These are phyloP conservation scores for Neoaliturus tenellus DNA, from an alignment of 2,888 invertebrate genomes.

Conservation along the genomic window DNA sequence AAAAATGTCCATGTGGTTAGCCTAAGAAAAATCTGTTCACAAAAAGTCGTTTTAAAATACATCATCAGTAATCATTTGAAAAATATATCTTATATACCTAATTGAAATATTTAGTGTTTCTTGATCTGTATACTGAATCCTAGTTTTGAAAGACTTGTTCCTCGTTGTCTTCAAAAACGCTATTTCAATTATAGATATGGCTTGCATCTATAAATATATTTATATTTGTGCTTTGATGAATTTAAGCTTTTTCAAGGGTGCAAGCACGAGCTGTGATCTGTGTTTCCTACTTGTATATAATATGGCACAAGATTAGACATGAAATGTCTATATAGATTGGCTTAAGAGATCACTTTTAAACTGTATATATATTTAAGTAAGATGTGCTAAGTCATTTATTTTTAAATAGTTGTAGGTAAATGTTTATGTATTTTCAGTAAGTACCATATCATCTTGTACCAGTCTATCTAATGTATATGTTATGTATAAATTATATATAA, in stretches of 20 bases:
- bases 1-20: too few relatives aligned
- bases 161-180: too few relatives aligned
- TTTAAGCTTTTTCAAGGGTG: not conserved
- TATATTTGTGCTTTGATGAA: not conserved
- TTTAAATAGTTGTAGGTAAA: not conserved
- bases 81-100: too few relatives aligned
- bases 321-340: not conserved
- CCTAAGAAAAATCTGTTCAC: too few relatives aligned
- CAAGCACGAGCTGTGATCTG: not conserved
- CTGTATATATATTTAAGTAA: not conserved
- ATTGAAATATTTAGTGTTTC: too few relatives aligned
- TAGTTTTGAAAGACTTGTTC: too few relatives aligned
- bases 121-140: too few relatives aligned
- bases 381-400: not conserved
- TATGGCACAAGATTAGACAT: not conserved
- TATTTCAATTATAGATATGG: too few relatives aligned
- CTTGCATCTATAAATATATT: not conserved
- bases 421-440: constrained; percentile 19
- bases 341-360: not conserved
- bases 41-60: too few relatives aligned
- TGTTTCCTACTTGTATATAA: constrained; percentile 24
- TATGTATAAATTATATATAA: not conserved
- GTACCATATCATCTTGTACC: constrained; percentile 3
- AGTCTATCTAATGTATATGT: too few relatives aligned
- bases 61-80: too few relatives aligned